Percentiles rank a stretch among this genome's conserved stretches.
These are phyloP conservation scores for Aleiodes testaceus DNA, from an alignment of 2,888 invertebrate species.

Conservation along the genomic window DNA sequence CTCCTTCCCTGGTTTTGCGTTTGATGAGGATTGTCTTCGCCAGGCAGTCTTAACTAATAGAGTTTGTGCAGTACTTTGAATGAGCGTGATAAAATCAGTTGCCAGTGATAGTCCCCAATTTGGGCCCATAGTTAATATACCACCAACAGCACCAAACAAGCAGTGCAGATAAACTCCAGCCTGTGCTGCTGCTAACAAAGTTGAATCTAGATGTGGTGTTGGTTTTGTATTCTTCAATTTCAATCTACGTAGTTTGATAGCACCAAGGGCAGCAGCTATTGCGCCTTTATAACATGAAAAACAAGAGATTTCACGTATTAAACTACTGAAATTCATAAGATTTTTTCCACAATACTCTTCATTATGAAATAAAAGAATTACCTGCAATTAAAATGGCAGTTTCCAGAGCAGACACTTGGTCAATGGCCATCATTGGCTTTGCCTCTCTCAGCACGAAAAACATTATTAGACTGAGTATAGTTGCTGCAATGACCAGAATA, in stretches of 20 bases:
- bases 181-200: slow-evolving; percentile 88
- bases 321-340: no score
- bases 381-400: slow-evolving; percentile 64
- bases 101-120: slow-evolving; percentile 79
- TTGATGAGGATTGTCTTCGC: slow-evolving; percentile 81
- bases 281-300: slow-evolving; percentile 54
- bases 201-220: slow-evolving; percentile 80
- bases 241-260: slow-evolving; percentile 60
- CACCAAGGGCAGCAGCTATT: slow-evolving; percentile 61
- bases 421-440: slow-evolving; percentile 65
- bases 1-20: slow-evolving; percentile 87
- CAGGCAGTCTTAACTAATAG: slow-evolving; percentile 82
- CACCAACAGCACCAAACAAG: slow-evolving; percentile 54
- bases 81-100: slow-evolving; percentile 82
- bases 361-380: slow-evolving; percentile 36
- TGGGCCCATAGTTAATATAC: slow-evolving; percentile 75
- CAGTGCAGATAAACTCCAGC: slow-evolving; percentile 82
- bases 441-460: slow-evolving; percentile 87
- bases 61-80: slow-evolving; percentile 87
- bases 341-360: no score
- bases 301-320: no score
- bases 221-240: slow-evolving; percentile 64
- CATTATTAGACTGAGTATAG: slow-evolving; percentile 90
- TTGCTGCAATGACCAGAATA: slow-evolving; percentile 85
- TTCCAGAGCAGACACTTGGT: slow-evolving; percentile 67